Evolutionary conservation across 2,113 vertebrate genomes (phyloP), one percentile per base, ranked within the genome.

Genomic region (Limanda limanda): DNA sequence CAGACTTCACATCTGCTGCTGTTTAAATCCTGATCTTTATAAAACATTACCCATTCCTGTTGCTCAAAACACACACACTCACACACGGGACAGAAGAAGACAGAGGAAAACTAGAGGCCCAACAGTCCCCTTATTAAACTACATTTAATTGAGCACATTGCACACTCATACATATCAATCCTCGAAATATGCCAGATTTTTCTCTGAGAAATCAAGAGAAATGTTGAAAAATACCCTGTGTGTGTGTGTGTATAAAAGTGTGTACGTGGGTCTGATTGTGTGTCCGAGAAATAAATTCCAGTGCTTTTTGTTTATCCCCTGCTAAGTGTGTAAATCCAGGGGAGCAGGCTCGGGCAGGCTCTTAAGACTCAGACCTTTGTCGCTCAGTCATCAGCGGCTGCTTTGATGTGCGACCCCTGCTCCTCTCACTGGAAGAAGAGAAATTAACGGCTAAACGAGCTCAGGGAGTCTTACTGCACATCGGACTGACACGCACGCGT

Each of bases 361-460:
- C 78, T 78, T 71, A 47, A 83, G 71, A 71, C 65, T 4, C 2
- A 78, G 62, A 64, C 68, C 71, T 81, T 87, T 81, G 79, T 89
- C 81, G 82, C 89, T 84, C 81, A 85, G 88, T 91, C 86, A 89
- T 89, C 84, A 88, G 69, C 48, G 79, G 66, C 66, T 1, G 70
- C 89, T 93, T 92, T 92, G 89, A 93, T 91, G 86, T 90, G 80
- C 76, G 85, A 90, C 89, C 89, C 59, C 81, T 91, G 79, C 85
- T 86, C 83, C 59, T 69, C 80, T 27, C 21, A 45, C 77, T 74
- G 79, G 71, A 82, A 64, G 72, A 80, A 67, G 58, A 88, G 64
- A 86, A 69, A 89, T 84, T 42, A 82, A 79, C 73, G 52, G 42
- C 68, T 60, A 67, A 74, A 64, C 77, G 78, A 78, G 72, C 76